Base-by-base conservation (phyloP, 2,888 invertebrate genomes). In the Hirtodrosophila alboralis region DNA sequence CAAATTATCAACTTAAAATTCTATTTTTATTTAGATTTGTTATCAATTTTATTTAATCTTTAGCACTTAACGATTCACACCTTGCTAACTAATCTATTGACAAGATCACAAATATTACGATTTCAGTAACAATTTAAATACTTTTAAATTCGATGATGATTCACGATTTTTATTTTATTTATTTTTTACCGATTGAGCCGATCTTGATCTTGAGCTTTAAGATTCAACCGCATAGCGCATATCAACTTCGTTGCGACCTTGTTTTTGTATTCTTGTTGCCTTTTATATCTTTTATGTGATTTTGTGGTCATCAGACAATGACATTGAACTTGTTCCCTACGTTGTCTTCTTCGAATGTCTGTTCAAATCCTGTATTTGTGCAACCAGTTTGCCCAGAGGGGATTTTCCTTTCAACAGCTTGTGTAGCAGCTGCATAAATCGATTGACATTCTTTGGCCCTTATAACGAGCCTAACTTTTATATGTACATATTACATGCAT, bases 381-480 rank as follows among this genome's bases (percentile, higher is more conserved):
- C 28, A 71, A 71, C 74, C 68, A 33, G 71, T 73, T 71, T 73
- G 14, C 8, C 36, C n/a, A n/a, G n/a, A 21, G 59, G 58, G 62
- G 45, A 38, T 62, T 73, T 71, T 67, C 37, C 52, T 62, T 62
- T 56, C 47, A 18, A 26, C 10, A 23, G 23, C 23, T 23, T 21
- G 3, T 28, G 21, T 26, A n/a, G 18, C 31, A 64, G 31, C 51
- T 38, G 64, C 41, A 30, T 26, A 18, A 44, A 7, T 8, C 23
- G 27, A 52, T 41, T 64, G 27, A 34, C 37, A 56, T 67, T 31
- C 51, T 36, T 34, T 10, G 34, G 38, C 23, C 13, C 13, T 54
- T 54, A 48, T 33, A 65, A 54, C 28, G 45, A 16, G 12, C 54
- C 23, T 23, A 8, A 1, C 23, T 23, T 23, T 1, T 23, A 23